Percentiles rank a stretch among this genome's conserved stretches.
Conservation (phyloP, 2,797 vertebrate species). For the Thripadectes ignobilis region DNA sequence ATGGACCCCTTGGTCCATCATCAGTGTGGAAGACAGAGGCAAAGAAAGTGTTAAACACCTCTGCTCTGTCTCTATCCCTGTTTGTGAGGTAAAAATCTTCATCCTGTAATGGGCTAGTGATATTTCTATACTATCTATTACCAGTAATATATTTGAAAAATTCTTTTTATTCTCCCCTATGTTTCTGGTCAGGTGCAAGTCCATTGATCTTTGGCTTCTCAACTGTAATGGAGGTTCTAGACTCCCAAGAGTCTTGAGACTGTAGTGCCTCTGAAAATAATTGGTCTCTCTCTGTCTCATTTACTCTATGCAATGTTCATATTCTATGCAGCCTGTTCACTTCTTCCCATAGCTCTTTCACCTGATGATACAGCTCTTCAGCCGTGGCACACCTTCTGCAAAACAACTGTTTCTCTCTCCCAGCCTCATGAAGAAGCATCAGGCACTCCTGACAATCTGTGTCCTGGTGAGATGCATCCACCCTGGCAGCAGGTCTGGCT, state of each 20-base stretch:
- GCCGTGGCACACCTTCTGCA: background rate
- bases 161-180: no score
- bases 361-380: background rate
- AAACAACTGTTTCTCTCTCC: no score
- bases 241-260: background rate
- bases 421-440: background rate
- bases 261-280: background rate
- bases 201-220: background rate
- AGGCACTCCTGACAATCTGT: background rate
- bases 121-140: no score
- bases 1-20: no score
- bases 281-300: background rate
- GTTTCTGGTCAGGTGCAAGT: no score
- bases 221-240: background rate
- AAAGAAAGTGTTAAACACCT: no score
- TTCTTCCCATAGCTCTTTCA: background rate
- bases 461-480: background rate
- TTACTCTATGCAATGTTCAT: background rate
- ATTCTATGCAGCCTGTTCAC: background rate
- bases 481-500: background rate
- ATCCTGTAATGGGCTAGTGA: no score
- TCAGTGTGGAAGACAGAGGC: no score
- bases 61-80: no score
- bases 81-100: no score
- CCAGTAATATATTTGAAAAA: no score